These are phyloP conservation scores for Drosophila nigrodunni DNA, from an alignment of 1,140 invertebrate species.

Conservation along the genomic window DNA sequence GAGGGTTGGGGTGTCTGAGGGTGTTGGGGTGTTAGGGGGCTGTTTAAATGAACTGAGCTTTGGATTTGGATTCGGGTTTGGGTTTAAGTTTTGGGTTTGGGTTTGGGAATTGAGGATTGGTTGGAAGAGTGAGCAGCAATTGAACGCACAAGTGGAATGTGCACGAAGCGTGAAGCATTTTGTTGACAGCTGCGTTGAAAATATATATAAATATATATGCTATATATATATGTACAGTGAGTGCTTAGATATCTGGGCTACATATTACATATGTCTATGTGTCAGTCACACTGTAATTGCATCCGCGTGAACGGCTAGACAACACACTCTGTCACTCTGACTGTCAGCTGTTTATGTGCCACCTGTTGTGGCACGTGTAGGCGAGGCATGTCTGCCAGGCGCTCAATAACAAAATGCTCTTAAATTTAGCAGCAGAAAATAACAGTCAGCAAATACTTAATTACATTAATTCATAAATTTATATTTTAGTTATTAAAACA, in stretches of 20 bases:
- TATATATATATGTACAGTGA: background rate
- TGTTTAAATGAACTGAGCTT: constrained; percentile 20
- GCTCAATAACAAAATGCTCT: too few species aligned
- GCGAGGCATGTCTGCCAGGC: too few species aligned
- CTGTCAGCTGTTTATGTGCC: background rate
- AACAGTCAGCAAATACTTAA: too few species aligned
- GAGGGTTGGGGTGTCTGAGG: background rate
- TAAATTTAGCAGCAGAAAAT: too few species aligned
- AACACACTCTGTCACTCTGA: background rate
- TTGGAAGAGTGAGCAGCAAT: constrained; percentile 53
- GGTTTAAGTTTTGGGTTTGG: constrained; percentile 7
- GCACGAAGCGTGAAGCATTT: constrained; percentile 67
- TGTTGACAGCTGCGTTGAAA: constrained; percentile 25
- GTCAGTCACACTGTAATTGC: constrained; percentile 21
- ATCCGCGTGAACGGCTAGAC: constrained; percentile 21
- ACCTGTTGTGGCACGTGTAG: constrained; percentile 8
- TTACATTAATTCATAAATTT: too few species aligned
- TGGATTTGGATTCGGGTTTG: background rate
- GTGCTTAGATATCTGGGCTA: constrained; percentile 8
- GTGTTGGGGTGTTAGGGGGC: background rate
- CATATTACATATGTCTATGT: background rate
- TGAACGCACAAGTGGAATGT: constrained; percentile 71
- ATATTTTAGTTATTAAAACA: too few species aligned
- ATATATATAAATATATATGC: background rate
- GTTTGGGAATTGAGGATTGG: background rate